phyloP scores from a whole-genome alignment of 2,888 invertebrate genomes.

The Philopedon plagiatum region DNA sequence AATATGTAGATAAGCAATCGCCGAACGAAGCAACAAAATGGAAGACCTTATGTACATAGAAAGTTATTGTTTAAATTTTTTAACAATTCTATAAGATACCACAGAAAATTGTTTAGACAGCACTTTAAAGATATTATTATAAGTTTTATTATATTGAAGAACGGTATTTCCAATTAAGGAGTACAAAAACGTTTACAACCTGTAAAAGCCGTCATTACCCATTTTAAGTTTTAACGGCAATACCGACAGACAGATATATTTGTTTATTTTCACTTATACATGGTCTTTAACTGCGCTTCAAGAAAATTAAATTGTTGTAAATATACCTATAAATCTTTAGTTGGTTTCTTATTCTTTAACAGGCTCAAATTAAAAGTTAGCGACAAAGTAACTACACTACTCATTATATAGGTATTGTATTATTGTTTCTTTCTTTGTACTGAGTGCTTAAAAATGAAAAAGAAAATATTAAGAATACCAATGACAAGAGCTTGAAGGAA shows the following conservation, averaged over 20 bases:
- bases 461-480: too few relatives aligned
- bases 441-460: too few relatives aligned
- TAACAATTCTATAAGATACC: too few relatives aligned
- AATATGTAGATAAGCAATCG: too few relatives aligned
- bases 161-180: constrained; percentile 29
- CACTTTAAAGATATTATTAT: constrained; percentile 17
- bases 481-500: too few relatives aligned
- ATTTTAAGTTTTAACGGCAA: constrained; percentile 35
- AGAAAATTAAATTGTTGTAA: constrained; percentile 28
- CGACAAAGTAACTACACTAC: constrained; percentile 16
- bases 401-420: constrained; percentile 2
- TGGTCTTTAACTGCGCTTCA: constrained; percentile 22
- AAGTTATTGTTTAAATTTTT: too few relatives aligned
- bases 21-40: too few relatives aligned
- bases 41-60: too few relatives aligned
- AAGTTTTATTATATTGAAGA: constrained; percentile 27
- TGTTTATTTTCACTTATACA: constrained; percentile 25
- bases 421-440: constrained; percentile 1
- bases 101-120: too few relatives aligned
- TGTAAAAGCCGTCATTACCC: constrained; percentile 36
- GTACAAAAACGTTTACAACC: constrained; percentile 22
- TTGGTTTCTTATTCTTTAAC: constrained; percentile 16
- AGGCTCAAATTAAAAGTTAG: constrained; percentile 4
- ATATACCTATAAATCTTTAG: constrained; percentile 6
- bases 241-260: constrained; percentile 3